Percentiles rank a stretch among this genome's conserved stretches.
These are phyloP conservation scores for Ciconia stormi DNA, from an alignment of 2,113 vertebrate species.

Conservation along the genomic window DNA sequence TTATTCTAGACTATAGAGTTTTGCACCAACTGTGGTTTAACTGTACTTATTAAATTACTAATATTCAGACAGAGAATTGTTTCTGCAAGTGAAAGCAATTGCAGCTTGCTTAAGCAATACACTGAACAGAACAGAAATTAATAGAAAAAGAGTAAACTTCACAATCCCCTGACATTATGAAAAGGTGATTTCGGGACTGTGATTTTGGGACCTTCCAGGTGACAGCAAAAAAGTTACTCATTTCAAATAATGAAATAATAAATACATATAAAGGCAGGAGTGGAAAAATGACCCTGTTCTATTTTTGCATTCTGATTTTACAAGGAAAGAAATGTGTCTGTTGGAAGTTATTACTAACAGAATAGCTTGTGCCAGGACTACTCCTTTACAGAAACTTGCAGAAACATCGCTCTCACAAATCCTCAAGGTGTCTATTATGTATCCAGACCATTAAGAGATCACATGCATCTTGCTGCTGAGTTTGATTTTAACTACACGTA, in stretches of 20 bases:
- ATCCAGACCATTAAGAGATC: background rate
- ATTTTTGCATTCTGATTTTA: background rate
- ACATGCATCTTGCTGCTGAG: background rate
- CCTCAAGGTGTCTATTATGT: background rate
- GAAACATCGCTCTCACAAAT: background rate
- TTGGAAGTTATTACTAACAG: background rate
- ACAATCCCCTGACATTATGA: background rate
- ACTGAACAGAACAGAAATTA: background rate
- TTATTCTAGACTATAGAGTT: background rate
- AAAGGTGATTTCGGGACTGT: background rate
- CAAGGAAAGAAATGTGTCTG: background rate
- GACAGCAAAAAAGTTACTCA: background rate
- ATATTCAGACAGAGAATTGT: background rate
- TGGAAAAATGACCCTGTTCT: background rate
- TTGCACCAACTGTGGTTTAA: background rate
- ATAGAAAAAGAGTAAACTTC: background rate
- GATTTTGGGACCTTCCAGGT: background rate
- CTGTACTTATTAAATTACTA: background rate
- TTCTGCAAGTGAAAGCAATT: background rate
- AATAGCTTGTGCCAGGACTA: background rate
- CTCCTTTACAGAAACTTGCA: background rate
- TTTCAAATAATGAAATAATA: background rate
- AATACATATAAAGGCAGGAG: background rate
- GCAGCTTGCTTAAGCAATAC: background rate
- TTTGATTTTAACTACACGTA: background rate